A percentile compares a stretch with the other conserved stretches of the same genome.
Evolutionary conservation across 2,888 invertebrate species (phyloP).

Genomic region (Gandaritis pyraliata): DNA sequence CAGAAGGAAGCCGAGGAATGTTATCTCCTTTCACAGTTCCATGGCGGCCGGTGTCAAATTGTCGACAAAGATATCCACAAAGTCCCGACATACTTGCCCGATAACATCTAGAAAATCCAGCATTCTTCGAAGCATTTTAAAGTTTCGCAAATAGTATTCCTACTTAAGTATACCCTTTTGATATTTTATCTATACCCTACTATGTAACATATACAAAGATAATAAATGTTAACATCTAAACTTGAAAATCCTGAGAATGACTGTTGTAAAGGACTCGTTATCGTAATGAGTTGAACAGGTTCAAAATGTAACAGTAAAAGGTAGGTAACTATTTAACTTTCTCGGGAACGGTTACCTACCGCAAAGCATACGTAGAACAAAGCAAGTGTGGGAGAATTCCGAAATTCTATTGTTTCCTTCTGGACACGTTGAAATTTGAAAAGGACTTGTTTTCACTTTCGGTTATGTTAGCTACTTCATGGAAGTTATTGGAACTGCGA

Average conservation of each 20-base stretch:
- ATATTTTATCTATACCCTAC: conserved; percentile 40
- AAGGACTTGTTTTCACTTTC: conserved; percentile 3
- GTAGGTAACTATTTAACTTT: conserved; percentile 21
- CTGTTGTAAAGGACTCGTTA: conserved; percentile 41
- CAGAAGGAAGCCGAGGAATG: conserved; percentile 72
- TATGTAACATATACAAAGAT: conserved; percentile 49
- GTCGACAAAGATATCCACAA: conserved; percentile 70
- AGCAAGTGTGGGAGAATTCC: conserved; percentile 20
- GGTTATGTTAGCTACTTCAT: conserved; percentile 5
- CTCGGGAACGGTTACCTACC: conserved; percentile 25
- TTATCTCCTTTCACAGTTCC: conserved; percentile 81
- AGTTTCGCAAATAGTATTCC: conserved; percentile 32
- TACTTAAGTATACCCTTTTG: conserved; percentile 48
- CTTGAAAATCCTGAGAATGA: conserved; percentile 29
- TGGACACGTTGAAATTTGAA: background rate
- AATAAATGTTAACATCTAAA: conserved; percentile 51
- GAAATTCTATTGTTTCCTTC: conserved; percentile 18
- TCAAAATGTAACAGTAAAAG: conserved; percentile 41
- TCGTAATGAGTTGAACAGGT: conserved; percentile 35
- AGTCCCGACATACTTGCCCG: conserved; percentile 35
- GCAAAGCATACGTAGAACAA: conserved; percentile 29
- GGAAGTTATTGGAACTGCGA: background rate
- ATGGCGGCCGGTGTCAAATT: conserved; percentile 76
- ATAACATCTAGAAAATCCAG: conserved; percentile 37
- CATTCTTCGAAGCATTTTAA: conserved; percentile 40